Base-by-base conservation (phyloP, 2,113 vertebrate genomes). In the Nerophis ophidion region DNA sequence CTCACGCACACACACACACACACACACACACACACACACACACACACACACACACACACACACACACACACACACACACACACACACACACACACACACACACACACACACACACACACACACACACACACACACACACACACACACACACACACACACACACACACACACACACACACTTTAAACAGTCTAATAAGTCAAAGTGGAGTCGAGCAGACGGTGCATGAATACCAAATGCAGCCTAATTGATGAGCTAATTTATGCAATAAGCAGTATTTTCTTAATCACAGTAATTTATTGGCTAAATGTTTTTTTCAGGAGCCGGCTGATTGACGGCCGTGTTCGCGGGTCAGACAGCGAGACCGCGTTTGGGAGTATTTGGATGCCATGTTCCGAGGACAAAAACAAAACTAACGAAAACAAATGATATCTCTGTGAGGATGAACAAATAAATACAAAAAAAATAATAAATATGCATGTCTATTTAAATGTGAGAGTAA, bases 181-280 rank as follows among this genome's bases (percentile, higher is more conserved):
- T 56, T 36, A 56, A 40, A 38, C 17, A 40, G 53, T n/a, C 7
- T 47, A 34, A 55, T 34, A 56, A 51, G 38, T 46, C 15, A 11
- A 36, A 55, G 13, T 15, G 1, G n/a, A 38, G 54, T 16, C 38
- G 9, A 56, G 54, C 54, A 42, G 54, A 56, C 54, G 54, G 54
- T 42, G 54, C 54, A 56, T 56, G 54, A 56, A 56, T 56, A 56
- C 42, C 54, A 56, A 56, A 56, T 44, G 54, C 16, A 10, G 38
- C 15, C 38, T 42, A 56, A 56, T 56, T 56, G 54, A 56, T 56
- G 54, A 56, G 54, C 54, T 56, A 56, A 56, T 56, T 56, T 42
- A 56, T 56, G 54, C 54, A 56, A 42, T 56, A 56, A 42, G 36
- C 36, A n/a, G 26, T 5, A 36, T 42, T 51, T 13, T 42, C 42